Conservation (phyloP, 2,888 invertebrate species). For the Nymphalis urticae region DNA sequence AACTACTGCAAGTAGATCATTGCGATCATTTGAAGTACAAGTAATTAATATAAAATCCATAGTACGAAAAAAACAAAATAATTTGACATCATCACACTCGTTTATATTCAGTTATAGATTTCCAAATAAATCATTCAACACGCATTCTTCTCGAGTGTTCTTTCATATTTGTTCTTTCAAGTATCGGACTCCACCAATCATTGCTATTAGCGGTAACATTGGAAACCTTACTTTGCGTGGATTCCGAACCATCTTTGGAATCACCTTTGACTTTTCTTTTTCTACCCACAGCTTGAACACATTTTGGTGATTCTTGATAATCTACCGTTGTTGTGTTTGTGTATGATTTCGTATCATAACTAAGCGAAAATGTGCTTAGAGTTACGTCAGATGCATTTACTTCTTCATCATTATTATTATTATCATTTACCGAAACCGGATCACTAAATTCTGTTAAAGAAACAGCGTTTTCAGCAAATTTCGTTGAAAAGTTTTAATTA, state of each 20-base stretch:
- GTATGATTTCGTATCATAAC: conserved; percentile 44
- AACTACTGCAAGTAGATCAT: too few species aligned
- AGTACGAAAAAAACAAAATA: too few species aligned
- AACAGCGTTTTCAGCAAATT: too few species aligned
- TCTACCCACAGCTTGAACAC: conserved; percentile 31
- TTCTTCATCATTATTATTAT: neutral
- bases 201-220: conserved; percentile 56
- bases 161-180: conserved; percentile 51
- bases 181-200: conserved; percentile 68
- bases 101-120: neutral
- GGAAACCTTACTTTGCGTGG: conserved; percentile 44
- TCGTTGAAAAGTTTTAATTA: too few species aligned
- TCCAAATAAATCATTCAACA: conserved; percentile 11
- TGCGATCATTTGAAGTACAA: too few species aligned
- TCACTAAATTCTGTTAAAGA: neutral
- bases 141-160: conserved; percentile 33
- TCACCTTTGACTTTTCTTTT: conserved; percentile 34
- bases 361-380: conserved; percentile 19
- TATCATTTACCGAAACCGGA: neutral
- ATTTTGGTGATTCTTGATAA: conserved; percentile 36
- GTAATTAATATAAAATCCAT: too few species aligned
- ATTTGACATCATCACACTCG: too few species aligned
- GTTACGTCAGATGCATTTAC: conserved; percentile 10
- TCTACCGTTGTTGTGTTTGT: conserved; percentile 50
- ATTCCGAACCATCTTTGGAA: conserved; percentile 53